Evolutionary conservation across 2,797 vertebrate species (phyloP).

Genomic region (Pantherophis alleghaniensis): DNA sequence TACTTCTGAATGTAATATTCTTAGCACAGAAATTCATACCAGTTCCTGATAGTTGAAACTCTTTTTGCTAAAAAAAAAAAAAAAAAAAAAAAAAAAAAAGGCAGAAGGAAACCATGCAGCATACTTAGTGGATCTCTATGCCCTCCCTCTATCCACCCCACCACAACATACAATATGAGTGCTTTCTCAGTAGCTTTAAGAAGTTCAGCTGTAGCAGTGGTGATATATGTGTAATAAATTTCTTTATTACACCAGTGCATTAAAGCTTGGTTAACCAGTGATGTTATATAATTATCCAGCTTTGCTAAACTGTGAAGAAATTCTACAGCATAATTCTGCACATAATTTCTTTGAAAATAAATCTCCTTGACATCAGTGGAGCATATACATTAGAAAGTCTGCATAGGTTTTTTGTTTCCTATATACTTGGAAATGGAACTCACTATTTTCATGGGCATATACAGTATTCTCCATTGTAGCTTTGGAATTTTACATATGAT

Average conservation of each 20-base stretch:
- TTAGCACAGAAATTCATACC: neutral
- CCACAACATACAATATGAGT: neutral
- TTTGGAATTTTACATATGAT: neutral
- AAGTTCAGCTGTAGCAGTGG: neutral
- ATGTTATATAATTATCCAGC: neutral
- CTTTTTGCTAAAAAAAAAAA: neutral
- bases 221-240: neutral
- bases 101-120: neutral
- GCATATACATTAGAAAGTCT: neutral
- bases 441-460: neutral
- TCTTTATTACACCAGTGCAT: neutral
- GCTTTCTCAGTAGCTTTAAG: neutral
- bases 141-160: neutral
- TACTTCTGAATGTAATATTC: neutral
- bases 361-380: neutral
- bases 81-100: neutral
- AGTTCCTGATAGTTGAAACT: neutral
- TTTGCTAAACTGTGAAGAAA: neutral
- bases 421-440: neutral
- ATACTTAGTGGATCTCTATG: neutral
- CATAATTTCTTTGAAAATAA: neutral
- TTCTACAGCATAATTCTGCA: neutral
- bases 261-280: neutral
- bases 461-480: neutral
- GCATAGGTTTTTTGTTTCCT: neutral